A percentile compares a stretch with the other conserved stretches of the same genome.
Conservation (phyloP, 1,140 invertebrate species). For the Drosophila insularis region DNA sequence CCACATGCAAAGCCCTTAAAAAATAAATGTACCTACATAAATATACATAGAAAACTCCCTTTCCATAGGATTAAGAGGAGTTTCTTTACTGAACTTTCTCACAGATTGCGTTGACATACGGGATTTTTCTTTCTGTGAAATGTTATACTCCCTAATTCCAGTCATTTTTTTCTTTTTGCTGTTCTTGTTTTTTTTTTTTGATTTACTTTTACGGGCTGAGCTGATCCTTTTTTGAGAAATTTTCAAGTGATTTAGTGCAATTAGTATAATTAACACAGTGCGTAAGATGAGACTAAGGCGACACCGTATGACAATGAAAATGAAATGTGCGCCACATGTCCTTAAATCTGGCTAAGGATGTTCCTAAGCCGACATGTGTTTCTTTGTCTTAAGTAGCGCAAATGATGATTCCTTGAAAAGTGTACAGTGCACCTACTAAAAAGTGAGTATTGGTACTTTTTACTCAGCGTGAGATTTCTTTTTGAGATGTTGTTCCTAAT, state of each 20-base stretch:
- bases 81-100: conserved; percentile 58
- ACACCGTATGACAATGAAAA: conserved; percentile 64
- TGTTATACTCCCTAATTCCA: conserved; percentile 60
- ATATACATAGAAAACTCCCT: neutral
- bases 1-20: conserved; percentile 59
- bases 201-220: conserved; percentile 40
- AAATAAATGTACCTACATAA: neutral
- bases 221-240: conserved; percentile 39
- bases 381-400: conserved; percentile 41
- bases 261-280: conserved; percentile 76
- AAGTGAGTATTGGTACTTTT: no score
- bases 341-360: conserved; percentile 30
- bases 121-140: conserved; percentile 38
- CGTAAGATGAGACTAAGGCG: conserved; percentile 71
- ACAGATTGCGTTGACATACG: conserved; percentile 56
- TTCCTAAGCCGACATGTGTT: conserved; percentile 68
- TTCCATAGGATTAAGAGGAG: conserved; percentile 48
- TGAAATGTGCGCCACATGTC: conserved; percentile 68
- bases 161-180: conserved; percentile 54
- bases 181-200: no score
- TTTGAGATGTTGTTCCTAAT: no score
- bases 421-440: conserved; percentile 18
- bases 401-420: conserved; percentile 54
- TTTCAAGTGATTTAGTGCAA: conserved; percentile 80
- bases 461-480: no score